Conservation (phyloP, 2,113 vertebrate species). For the Brachyhypopomus gauderio region DNA sequence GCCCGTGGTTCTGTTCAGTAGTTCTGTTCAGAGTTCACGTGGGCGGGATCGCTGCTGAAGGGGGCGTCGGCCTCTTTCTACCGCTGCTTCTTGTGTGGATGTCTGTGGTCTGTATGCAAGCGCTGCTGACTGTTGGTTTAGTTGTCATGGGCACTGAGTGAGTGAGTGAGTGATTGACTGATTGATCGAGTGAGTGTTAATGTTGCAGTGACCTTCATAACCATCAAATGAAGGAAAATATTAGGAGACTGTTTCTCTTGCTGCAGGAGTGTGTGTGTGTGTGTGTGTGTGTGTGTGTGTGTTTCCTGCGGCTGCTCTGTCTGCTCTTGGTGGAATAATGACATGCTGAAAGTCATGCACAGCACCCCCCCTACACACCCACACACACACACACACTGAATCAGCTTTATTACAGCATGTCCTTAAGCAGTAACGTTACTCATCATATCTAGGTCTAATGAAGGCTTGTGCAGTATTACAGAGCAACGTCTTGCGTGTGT, state of each 20-base stretch:
- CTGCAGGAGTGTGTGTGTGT: not conserved
- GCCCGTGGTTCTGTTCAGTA: too few relatives aligned
- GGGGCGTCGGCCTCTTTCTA: too few relatives aligned
- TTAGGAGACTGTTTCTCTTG: too few relatives aligned
- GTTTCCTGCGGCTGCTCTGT: not conserved
- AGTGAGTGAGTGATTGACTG: too few relatives aligned
- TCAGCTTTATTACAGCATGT: not conserved
- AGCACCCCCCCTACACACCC: not conserved
- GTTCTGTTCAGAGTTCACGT: too few relatives aligned
- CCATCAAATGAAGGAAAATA: not conserved
- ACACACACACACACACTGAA: not conserved
- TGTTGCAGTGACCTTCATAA: not conserved
- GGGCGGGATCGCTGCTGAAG: too few relatives aligned
- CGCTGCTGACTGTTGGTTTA: too few relatives aligned
- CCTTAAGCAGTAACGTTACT: not conserved
- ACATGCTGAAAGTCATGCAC: constrained; percentile 4
- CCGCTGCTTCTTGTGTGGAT: too few relatives aligned
- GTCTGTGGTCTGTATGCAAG: too few relatives aligned
- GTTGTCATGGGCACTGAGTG: too few relatives aligned
- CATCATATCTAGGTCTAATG: constrained; percentile 11
- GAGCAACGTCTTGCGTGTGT: not conserved
- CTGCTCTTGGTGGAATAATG: constrained; percentile 12
- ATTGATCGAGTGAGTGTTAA: not conserved
- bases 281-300: too few relatives aligned
- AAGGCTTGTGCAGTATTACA: not conserved